phyloP scores from a whole-genome alignment of 2,888 invertebrate species.

The Steromphala cineraria region DNA sequence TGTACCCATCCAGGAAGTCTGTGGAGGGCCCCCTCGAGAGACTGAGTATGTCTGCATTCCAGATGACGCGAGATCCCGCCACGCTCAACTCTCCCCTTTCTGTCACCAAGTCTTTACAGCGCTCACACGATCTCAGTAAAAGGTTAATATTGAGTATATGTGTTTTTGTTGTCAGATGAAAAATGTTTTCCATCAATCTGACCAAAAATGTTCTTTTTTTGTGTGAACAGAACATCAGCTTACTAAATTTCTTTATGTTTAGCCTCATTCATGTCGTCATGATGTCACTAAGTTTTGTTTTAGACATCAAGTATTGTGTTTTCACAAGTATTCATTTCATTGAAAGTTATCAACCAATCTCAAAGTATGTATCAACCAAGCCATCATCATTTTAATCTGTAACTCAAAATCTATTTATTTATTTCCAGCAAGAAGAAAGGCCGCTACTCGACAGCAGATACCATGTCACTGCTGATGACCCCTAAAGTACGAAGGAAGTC shows the following conservation, averaged over 20 bases:
- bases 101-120: not conserved
- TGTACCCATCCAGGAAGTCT: not conserved
- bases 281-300: too few species aligned
- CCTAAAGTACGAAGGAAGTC: constrained; percentile 78
- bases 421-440: constrained; percentile 32
- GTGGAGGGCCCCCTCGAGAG: not conserved
- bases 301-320: too few species aligned
- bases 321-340: too few species aligned
- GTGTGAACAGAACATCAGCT: too few species aligned
- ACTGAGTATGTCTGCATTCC: not conserved
- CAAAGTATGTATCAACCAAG: too few species aligned
- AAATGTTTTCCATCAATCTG: not conserved
- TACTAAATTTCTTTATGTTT: too few species aligned
- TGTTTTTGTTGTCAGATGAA: not conserved
- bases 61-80: not conserved
- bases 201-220: too few species aligned
- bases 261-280: too few species aligned
- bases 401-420: not conserved
- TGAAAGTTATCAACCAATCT: too few species aligned
- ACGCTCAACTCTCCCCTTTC: not conserved
- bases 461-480: constrained; percentile 78
- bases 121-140: not conserved
- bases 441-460: constrained; percentile 57
- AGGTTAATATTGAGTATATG: not conserved
- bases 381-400: too few species aligned